Conservation (phyloP, 2,888 invertebrate genomes). For the Spicauda simplicius region DNA sequence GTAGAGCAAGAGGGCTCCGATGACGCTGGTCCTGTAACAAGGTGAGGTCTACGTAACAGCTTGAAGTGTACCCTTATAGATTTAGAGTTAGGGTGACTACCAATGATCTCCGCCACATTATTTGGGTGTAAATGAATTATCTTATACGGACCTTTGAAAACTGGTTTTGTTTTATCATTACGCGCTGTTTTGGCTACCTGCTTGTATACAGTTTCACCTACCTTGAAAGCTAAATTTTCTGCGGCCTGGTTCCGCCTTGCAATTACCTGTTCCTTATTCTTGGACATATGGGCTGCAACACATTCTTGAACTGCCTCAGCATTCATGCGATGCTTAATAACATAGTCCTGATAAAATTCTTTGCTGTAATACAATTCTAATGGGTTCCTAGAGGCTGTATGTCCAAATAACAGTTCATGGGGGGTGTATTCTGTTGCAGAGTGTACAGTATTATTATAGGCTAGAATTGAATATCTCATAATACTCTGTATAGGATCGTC, state of each 20-base stretch:
- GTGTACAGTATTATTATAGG: constrained; percentile 49
- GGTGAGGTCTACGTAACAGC: constrained; percentile 36
- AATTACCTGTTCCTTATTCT: constrained; percentile 40
- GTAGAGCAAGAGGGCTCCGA: too few relatives aligned
- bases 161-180: constrained; percentile 41
- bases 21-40: constrained; percentile 40
- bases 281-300: constrained; percentile 36
- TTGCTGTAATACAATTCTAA: constrained; percentile 49
- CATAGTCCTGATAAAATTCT: constrained; percentile 87
- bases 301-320: constrained; percentile 42
- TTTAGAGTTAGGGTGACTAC: constrained; percentile 39
- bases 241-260: constrained; percentile 38
- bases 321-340: constrained; percentile 84
- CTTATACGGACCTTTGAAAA: constrained; percentile 38
- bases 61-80: constrained; percentile 39
- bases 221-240: constrained; percentile 42
- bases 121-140: constrained; percentile 39
- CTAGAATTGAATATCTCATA: constrained; percentile 48
- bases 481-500: constrained; percentile 42
- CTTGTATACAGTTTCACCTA: constrained; percentile 46
- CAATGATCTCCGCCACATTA: constrained; percentile 39
- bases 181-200: constrained; percentile 47
- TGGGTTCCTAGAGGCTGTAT: constrained; percentile 48
- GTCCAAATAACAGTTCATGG: constrained; percentile 48
- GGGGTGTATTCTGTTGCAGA: constrained; percentile 49